Conservation (phyloP, 1,140 invertebrate genomes). For the Cardiocondyla obscurior region DNA sequence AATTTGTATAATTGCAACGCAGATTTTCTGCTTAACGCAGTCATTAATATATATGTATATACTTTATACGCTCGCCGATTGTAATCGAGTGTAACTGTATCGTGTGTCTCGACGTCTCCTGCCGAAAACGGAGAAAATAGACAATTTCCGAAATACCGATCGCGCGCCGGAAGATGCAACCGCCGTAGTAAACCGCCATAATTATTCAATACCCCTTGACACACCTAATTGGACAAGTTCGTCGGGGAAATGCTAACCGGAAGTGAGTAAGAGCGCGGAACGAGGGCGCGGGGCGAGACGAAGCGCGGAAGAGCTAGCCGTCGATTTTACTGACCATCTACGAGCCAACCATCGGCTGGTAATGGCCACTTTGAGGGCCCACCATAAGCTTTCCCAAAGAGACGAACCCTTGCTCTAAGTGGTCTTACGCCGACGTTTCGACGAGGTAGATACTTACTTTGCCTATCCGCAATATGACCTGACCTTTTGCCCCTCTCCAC, state of each 20-base stretch:
- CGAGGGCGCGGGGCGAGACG: neutral
- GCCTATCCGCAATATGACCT: conserved; percentile 76
- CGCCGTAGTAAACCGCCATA: conserved; percentile 62
- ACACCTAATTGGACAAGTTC: conserved; percentile 79
- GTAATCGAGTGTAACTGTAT: neutral
- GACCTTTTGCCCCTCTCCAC: conserved; percentile 62
- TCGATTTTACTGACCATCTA: conserved; percentile 72
- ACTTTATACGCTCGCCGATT: neutral
- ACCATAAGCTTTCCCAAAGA: conserved; percentile 78
- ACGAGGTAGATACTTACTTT: conserved; percentile 74
- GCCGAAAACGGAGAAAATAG: neutral
- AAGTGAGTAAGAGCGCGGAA: conserved; percentile 67
- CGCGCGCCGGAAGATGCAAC: conserved; percentile 29
- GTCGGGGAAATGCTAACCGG: conserved; percentile 63
- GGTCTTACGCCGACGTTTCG: conserved; percentile 77
- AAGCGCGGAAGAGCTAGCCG: conserved; percentile 58
- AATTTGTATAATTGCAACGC: no score
- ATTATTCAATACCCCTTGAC: conserved; percentile 73
- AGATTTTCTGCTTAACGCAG: no score
- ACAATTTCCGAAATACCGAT: conserved; percentile 38
- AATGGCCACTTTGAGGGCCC: conserved; percentile 82
- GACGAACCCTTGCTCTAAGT: conserved; percentile 76
- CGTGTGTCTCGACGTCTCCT: neutral
- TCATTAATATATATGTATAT: no score
- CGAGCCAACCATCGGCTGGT: conserved; percentile 73